Evolutionary conservation across 1,140 invertebrate species (phyloP).

Genomic region (Drosophila nasuta): DNA sequence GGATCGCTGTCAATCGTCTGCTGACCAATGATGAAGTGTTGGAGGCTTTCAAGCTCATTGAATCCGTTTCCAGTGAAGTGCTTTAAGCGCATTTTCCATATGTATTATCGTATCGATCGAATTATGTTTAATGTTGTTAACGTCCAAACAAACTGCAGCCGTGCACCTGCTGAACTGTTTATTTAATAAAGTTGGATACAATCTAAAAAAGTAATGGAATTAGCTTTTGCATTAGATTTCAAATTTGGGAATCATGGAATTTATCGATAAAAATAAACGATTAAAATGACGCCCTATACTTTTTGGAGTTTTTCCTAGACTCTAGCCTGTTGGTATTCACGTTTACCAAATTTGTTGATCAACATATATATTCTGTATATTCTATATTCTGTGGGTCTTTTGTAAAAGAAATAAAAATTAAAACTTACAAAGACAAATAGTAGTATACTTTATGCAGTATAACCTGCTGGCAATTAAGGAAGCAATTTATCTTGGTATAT

Average conservation of each 20-base stretch:
- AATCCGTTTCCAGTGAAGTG: conserved; percentile 55
- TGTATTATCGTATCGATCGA: conserved; percentile 14
- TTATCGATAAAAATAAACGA: not conserved
- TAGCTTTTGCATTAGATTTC: not conserved
- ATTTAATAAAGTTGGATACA: not conserved
- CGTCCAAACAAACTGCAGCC: conserved; percentile 21
- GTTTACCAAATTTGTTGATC: too few relatives aligned
- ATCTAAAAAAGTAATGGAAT: not conserved
- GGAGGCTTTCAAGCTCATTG: conserved; percentile 64
- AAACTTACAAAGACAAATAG: too few relatives aligned
- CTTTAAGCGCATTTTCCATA: conserved; percentile 34
- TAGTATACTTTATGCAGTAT: too few relatives aligned
- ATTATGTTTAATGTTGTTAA: conserved; percentile 35
- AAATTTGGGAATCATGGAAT: not conserved
- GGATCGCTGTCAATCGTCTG: conserved; percentile 87
- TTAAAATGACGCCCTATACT: too few relatives aligned
- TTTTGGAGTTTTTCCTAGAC: too few relatives aligned
- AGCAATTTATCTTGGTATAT: not conserved
- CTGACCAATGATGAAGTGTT: conserved; percentile 85
- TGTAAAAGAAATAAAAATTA: too few relatives aligned
- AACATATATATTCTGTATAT: too few relatives aligned
- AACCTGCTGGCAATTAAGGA: too few relatives aligned
- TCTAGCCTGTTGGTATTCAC: too few relatives aligned
- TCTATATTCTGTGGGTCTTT: too few relatives aligned
- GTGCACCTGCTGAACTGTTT: conserved; percentile 7